Base-by-base conservation (phyloP, 2,113 vertebrate genomes). In the Neogobius melanostomus region DNA sequence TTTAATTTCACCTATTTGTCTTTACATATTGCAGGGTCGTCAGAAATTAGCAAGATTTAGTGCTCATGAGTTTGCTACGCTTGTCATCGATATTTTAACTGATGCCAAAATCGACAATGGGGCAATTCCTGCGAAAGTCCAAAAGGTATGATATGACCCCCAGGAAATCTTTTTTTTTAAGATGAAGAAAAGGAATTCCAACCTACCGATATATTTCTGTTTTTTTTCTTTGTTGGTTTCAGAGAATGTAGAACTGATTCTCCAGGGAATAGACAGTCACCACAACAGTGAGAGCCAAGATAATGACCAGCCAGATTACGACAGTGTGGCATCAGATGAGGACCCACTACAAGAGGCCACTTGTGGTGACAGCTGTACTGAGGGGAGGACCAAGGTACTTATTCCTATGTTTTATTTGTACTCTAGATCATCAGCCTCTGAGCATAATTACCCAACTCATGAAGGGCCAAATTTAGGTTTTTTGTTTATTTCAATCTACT, bases 1-100 rank as follows among this genome's bases (percentile, higher is more conserved):
- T 3, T n/a, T 64, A 0, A 8, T 2, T 4, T 28, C 14, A n/a
- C 15, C n/a, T 11, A 43, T 10, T 28, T 66, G 2, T 28, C 2
- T 77, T 80, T 68, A 0, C 59, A 65, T 45, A 67, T 48, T 64
- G 9, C 6, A 98, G 98, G 97, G 97, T 67, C 95, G 97, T 68
- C 97, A 99, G 80, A 99, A 99, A 54, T 81, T 99, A 76, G 98
- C 98, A 45, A 92, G 98, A 45, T 99, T 99, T 86, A 99, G 98
- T 14, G 96, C 98, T 66, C 96, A 98, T 2, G 97, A 99, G 64
- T 99, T 99, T 87, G 95, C 98, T 11, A 99, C 97, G 0, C 84
- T 99, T 17, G 97, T 99, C 69, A 97, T 98, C 8, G 97, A 99
- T 77, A 99, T 99, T 88, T 91, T 99, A 72, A 96, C 96, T 9